These are phyloP conservation scores for Oryzias woworae DNA, from an alignment of 2,113 vertebrate genomes.

Conservation along the genomic window DNA sequence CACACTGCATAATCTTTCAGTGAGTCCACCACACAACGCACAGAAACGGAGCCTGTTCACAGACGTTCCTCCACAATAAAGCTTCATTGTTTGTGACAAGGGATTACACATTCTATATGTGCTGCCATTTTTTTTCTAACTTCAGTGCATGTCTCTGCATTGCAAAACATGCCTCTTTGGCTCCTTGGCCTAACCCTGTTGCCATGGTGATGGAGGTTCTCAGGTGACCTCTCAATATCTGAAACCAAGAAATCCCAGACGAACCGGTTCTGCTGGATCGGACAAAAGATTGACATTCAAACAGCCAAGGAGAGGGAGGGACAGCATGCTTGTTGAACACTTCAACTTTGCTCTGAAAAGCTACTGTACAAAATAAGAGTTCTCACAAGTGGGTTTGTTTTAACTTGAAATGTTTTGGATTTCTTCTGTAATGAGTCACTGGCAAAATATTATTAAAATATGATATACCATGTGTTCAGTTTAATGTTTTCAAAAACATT, in stretches of 20 bases:
- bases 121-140: neutral
- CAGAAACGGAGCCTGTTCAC: neutral
- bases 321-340: slow-evolving; percentile 48
- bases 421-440: too few relatives aligned
- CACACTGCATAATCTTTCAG: too few relatives aligned
- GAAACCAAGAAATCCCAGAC: slow-evolving; percentile 48
- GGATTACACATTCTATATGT: neutral
- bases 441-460: neutral
- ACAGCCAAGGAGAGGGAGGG: slow-evolving; percentile 53
- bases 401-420: neutral
- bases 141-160: neutral
- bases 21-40: neutral
- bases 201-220: slow-evolving; percentile 42
- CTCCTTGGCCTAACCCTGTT: slow-evolving; percentile 47
- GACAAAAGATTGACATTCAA: slow-evolving; percentile 73
- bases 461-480: neutral
- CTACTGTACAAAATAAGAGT: neutral
- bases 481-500: neutral
- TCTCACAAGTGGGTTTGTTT: neutral
- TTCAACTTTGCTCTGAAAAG: slow-evolving; percentile 15
- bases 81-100: neutral
- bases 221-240: slow-evolving; percentile 57
- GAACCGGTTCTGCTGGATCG: slow-evolving; percentile 65
- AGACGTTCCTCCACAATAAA: neutral
- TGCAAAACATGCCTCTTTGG: slow-evolving; percentile 10